Percentiles rank a stretch among this genome's conserved stretches.
Conservation (phyloP, 2,888 invertebrate genomes). For the Parnassius mnemosyne region DNA sequence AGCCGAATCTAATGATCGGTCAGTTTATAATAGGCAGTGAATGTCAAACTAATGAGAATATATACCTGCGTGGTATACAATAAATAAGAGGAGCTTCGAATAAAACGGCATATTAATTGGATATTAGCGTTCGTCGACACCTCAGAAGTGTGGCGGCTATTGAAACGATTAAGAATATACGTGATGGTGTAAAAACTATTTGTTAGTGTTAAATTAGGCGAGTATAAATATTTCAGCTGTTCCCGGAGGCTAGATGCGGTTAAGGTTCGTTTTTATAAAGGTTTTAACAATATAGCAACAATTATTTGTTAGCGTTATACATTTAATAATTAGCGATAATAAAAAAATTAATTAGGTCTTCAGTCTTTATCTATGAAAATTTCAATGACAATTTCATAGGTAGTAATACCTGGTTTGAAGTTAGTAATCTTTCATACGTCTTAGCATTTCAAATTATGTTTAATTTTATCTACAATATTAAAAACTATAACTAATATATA, state of each 20-base stretch:
- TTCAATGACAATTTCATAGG: no score
- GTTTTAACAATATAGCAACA: no score
- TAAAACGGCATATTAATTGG: constrained; percentile 76
- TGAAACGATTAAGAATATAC: constrained; percentile 8
- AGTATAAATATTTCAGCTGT: constrained; percentile 5
- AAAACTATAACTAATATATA: no score
- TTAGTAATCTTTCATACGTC: no score
- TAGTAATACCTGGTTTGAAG: no score
- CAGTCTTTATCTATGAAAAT: no score
- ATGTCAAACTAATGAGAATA: constrained; percentile 78
- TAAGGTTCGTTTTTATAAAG: no score
- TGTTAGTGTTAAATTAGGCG: constrained; percentile 10
- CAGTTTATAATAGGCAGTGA: constrained; percentile 69
- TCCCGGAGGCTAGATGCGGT: not conserved
- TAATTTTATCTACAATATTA: no score
- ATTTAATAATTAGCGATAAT: no score
- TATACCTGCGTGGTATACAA: constrained; percentile 64
- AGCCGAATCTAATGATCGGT: constrained; percentile 66
- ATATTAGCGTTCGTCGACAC: constrained; percentile 72
- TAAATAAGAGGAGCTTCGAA: constrained; percentile 70
- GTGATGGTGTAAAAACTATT: constrained; percentile 11
- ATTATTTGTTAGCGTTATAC: no score
- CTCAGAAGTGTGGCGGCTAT: constrained; percentile 27
- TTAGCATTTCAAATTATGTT: no score
- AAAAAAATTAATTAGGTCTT: no score